Evolutionary conservation across 2,888 invertebrate genomes (phyloP).

Genomic region (Entomobrya proxima): DNA sequence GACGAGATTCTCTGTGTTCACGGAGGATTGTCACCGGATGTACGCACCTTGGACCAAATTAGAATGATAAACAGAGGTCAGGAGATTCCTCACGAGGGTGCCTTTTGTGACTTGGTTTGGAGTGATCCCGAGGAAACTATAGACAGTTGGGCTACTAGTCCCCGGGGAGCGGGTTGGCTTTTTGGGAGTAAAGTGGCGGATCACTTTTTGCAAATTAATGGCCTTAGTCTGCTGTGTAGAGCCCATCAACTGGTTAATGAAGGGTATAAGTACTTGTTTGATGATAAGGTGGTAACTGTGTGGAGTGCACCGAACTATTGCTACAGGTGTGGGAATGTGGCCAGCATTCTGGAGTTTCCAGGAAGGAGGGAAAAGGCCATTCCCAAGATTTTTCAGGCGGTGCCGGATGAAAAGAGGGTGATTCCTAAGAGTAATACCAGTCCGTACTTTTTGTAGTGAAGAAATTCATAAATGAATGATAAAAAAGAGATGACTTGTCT

Average conservation of each 20-base stretch:
- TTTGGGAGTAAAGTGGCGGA: constrained; percentile 97
- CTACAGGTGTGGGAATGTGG: constrained; percentile 98
- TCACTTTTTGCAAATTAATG: constrained; percentile 95
- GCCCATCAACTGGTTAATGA: constrained; percentile 99
- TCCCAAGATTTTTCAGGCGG: constrained; percentile 94
- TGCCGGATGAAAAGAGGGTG: constrained; percentile 94
- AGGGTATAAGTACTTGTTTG: constrained; percentile 99
- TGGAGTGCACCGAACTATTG: constrained; percentile 99
- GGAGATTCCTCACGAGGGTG: constrained; percentile 90
- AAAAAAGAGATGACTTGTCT: no score
- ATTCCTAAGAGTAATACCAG: constrained; percentile 95
- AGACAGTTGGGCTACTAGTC: constrained; percentile 94
- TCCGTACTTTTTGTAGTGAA: constrained; percentile 97
- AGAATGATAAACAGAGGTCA: constrained; percentile 95
- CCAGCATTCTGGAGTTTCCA: constrained; percentile 94
- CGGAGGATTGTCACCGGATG: constrained; percentile 97
- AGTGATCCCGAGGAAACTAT: constrained; percentile 97
- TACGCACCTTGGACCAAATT: constrained; percentile 97
- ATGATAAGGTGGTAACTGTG: constrained; percentile 96
- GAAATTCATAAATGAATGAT: no score
- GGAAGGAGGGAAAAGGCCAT: constrained; percentile 82
- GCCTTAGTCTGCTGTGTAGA: constrained; percentile 94
- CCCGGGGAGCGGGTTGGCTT: constrained; percentile 97
- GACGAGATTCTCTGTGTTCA: constrained; percentile 98
- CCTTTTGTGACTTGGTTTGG: constrained; percentile 99